phyloP scores from a whole-genome alignment of 2,888 invertebrate genomes.

The Drosophila barbarae region DNA sequence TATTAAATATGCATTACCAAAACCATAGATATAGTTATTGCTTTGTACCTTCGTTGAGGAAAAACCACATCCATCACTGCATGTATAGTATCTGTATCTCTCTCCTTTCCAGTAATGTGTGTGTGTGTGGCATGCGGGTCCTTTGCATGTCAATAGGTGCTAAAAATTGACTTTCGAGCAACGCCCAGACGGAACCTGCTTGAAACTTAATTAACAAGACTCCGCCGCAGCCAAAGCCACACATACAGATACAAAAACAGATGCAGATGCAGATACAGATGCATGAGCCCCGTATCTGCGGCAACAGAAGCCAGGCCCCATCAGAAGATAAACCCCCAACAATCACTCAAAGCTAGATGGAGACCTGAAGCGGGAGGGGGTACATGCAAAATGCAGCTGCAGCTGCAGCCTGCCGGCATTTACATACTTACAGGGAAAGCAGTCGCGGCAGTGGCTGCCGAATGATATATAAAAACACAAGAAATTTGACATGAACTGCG shows the following conservation, averaged over 20 bases:
- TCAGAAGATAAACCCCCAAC: conserved; percentile 74
- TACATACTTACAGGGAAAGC: conserved; percentile 75
- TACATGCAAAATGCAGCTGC: conserved; percentile 57
- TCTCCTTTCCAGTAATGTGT: neutral
- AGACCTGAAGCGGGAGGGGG: conserved; percentile 44
- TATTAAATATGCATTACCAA: neutral
- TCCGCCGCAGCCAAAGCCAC: conserved; percentile 9
- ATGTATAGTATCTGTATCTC: neutral
- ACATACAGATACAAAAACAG: conserved; percentile 3
- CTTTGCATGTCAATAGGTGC: conserved; percentile 73
- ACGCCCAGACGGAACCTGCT: conserved; percentile 51
- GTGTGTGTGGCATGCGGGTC: conserved; percentile 34
- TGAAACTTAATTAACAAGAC: conserved; percentile 68
- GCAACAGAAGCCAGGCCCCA: conserved; percentile 70
- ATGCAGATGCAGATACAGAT: conserved; percentile 41
- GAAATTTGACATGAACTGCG: conserved; percentile 74
- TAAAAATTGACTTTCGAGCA: conserved; percentile 61
- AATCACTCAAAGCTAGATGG: conserved; percentile 74
- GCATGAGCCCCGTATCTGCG: conserved; percentile 38
- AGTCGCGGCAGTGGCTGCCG: conserved; percentile 26
- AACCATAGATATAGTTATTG: neutral
- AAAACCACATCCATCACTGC: conserved; percentile 5
- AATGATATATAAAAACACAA: conserved; percentile 75
- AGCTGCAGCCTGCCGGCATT: conserved; percentile 64
- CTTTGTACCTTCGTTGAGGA: neutral